Conservation (phyloP, 2,888 invertebrate genomes). For the Cheilosia soror region DNA sequence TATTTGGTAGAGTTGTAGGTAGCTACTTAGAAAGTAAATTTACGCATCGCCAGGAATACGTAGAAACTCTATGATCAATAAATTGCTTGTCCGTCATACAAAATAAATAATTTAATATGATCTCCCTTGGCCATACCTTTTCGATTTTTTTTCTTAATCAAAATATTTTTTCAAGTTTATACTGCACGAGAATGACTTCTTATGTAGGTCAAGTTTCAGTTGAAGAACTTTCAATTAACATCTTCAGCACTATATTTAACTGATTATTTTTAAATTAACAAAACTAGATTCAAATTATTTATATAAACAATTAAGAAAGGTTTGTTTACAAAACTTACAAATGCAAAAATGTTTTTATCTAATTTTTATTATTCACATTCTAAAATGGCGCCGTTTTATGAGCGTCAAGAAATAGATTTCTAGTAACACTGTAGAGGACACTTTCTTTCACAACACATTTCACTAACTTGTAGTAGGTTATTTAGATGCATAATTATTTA, state of each 20-base stretch:
- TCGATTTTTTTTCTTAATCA: not conserved
- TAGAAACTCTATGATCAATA: not conserved
- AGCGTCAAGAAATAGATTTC: conserved; percentile 78
- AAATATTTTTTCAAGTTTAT: conserved; percentile 2
- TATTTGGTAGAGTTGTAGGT: not conserved
- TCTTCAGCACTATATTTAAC: not conserved
- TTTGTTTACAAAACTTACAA: conserved; percentile 73
- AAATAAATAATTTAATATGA: not conserved
- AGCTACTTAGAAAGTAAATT: not conserved
- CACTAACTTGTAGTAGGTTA: conserved; percentile 3
- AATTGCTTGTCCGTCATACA: not conserved
- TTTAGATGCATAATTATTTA: not conserved
- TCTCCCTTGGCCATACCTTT: too few species aligned
- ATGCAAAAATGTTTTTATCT: conserved; percentile 65
- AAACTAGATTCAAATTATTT: conserved; percentile 3
- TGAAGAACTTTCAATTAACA: not conserved
- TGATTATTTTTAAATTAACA: not conserved
- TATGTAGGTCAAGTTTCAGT: conserved; percentile 65
- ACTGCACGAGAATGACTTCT: conserved; percentile 33
- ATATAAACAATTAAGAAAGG: conserved; percentile 36
- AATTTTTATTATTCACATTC: conserved; percentile 79
- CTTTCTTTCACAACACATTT: conserved; percentile 56
- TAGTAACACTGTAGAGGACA: conserved; percentile 73
- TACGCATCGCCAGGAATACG: not conserved
- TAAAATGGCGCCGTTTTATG: conserved; percentile 84